Evolutionary conservation across 2,113 vertebrate species (phyloP), one percentile per base, ranked within the genome.

Genomic region (Nesoenas mayeri): DNA sequence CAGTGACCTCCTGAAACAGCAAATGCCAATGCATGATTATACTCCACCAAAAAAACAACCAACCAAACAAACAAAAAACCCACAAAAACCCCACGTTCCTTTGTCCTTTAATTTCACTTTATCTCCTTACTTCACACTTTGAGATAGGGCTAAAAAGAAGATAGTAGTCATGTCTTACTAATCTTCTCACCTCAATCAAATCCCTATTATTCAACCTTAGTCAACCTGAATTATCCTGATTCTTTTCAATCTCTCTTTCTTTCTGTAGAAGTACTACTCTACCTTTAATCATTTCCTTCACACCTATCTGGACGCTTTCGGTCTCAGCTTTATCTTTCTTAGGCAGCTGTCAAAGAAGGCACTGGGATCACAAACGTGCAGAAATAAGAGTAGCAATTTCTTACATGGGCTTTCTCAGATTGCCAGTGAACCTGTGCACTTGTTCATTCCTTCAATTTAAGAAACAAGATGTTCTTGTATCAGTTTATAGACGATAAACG

Each of bases 121-220:
- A 79, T 84, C 73, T 66, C 38, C 40, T 82, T 86, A 32, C 31
- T 89, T 74, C 58, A 73, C 56, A n/a, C 29, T 72, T 57, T 18
- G 34, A 86, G 85, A 84, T 21, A 69, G 54, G 48, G 53, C 25
- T 80, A 56, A 92, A 95, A 80, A 85, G 51, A 89, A 60, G 58
- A 85, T 71, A 80, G 47, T 26, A 85, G 57, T 85, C 3, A 67
- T 69, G 86, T 86, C 73, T 82, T 79, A 29, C 48, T 81, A 40
- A 93, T 94, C 79, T 81, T 85, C 29, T 79, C 79, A 56, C 69
- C 85, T 94, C 82, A 82, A 16, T 95, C 85, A 93, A 82, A 89
- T 42, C 38, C 32, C 61, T 89, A 11, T 94, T 92, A 77, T 79
- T 91, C 57, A 53, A 53, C 70, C 18, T 67, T 58, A 56, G 71